Evolutionary conservation across 2,888 invertebrate genomes (phyloP), one percentile per base, ranked within the genome.

Genomic region (Amaurobius ferox): DNA sequence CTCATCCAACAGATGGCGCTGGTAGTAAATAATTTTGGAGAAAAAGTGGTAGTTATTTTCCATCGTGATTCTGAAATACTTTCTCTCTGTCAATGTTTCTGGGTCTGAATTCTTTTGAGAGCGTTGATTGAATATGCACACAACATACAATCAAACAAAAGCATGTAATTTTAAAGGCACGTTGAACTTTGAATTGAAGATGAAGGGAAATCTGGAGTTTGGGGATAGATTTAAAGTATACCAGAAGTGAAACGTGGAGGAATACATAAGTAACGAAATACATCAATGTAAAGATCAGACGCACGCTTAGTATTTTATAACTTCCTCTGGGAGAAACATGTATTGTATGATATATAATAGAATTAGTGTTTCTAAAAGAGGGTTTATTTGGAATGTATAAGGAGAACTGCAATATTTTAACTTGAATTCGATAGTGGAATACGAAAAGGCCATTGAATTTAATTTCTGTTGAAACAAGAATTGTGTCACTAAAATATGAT

Each of bases 1-100:
- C 35, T 44, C 28, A 19, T n/a, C 40, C 83, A 55, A 71, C 40
- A 85, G 77, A 77, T 77, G 83, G 77, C 83, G 77, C 61, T 77
- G 40, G 26, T 13, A 6, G 48, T 5, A 7, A 32, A n/a, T n/a
- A 16, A 67, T 40, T 62, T 64, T 66, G 9, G 9, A 35, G 5
- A 35, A 35, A 35, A 35, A 35, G 35, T n/a, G 9, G 9, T 35
- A 7, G 35, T 35, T 35, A 7, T 35, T 35, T 35, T 35, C 35
- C 6, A n/a, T n/a, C 9, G 35, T 35, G 35, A 5, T 35, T 35
- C 9, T 9, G 9, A 35, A 35, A 35, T 7, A 9, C 26, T 64
- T 64, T 66, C 5, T 28, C 40, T 30, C 16, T 35, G 30, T 35
- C 16, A 19, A n/a, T n/a, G n/a, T n/a, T 30, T 32, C n/a, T 23